Percentiles rank a stretch among this genome's conserved stretches.
Conservation (phyloP, 2,888 invertebrate genomes). For the Meghimatium bilineatum region DNA sequence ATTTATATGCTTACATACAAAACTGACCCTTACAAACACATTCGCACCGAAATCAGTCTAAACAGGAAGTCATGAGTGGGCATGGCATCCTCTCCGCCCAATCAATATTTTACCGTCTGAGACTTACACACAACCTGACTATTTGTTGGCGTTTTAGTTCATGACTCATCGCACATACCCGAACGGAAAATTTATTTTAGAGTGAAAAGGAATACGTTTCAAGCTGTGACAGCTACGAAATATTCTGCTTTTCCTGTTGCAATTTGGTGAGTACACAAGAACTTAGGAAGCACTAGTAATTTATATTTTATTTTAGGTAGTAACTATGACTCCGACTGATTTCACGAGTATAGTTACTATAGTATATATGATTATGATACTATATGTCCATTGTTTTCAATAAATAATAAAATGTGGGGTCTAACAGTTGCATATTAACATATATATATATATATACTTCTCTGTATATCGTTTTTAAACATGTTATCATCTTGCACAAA, state of each 20-base stretch:
- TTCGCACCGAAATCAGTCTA: neutral
- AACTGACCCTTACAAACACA: neutral
- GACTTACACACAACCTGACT: constrained; percentile 8
- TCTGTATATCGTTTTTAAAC: too few relatives aligned
- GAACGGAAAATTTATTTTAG: neutral
- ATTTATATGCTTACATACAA: too few relatives aligned
- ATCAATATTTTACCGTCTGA: constrained; percentile 32
- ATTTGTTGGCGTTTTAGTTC: constrained; percentile 20
- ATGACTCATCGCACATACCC: constrained; percentile 16
- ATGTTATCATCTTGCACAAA: too few relatives aligned
- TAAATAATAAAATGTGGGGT: too few relatives aligned
- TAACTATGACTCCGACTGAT: too few relatives aligned
- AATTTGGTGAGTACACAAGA: neutral
- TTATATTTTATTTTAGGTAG: too few relatives aligned
- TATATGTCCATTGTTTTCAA: too few relatives aligned
- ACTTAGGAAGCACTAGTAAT: too few relatives aligned
- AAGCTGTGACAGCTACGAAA: neutral
- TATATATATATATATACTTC: too few relatives aligned
- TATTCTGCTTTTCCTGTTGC: neutral
- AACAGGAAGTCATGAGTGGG: constrained; percentile 38
- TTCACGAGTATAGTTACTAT: too few relatives aligned
- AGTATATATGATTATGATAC: too few relatives aligned
- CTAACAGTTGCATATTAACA: too few relatives aligned
- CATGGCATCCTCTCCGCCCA: constrained; percentile 25
- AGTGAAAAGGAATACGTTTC: neutral